Conservation (phyloP, 1,140 invertebrate genomes). For the Agrypnia vestita region DNA sequence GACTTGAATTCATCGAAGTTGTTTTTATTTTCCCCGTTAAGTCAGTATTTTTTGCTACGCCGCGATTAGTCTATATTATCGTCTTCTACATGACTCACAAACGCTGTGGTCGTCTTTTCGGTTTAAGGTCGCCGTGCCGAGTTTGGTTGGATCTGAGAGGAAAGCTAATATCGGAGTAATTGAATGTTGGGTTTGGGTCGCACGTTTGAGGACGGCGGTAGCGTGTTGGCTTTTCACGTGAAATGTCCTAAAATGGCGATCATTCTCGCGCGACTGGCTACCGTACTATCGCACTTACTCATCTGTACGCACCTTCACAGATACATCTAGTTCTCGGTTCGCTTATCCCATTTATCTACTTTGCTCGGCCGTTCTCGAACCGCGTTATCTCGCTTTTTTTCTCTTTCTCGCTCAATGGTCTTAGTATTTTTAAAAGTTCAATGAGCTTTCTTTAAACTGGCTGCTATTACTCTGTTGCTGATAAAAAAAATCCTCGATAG, state of each 20-base stretch:
- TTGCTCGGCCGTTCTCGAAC: not conserved
- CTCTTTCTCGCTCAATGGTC: not conserved
- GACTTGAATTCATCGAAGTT: no score
- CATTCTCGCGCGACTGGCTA: slow-evolving; percentile 31
- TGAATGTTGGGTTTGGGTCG: slow-evolving; percentile 30
- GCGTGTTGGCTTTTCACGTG: slow-evolving; percentile 32
- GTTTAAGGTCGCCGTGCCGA: slow-evolving; percentile 4
- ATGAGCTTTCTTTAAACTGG: no score
- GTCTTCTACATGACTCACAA: not conserved
- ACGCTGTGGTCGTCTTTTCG: not conserved
- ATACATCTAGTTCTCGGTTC: no score
- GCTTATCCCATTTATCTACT: slow-evolving; percentile 9
- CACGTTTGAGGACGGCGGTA: slow-evolving; percentile 25
- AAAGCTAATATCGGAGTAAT: slow-evolving; percentile 2
- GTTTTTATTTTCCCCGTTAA: no score
- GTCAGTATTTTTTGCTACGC: no score
- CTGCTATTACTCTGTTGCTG: no score
- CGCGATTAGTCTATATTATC: no score
- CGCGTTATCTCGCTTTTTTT: not conserved
- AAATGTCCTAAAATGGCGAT: slow-evolving; percentile 38
- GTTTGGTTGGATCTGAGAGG: slow-evolving; percentile 1
- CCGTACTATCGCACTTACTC: slow-evolving; percentile 12
- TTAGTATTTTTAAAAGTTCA: no score
- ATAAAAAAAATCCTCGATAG: no score
- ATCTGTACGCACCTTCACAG: not conserved